phyloP scores from a whole-genome alignment of 2,888 invertebrate genomes.

The Lasioglossum vierecki region DNA sequence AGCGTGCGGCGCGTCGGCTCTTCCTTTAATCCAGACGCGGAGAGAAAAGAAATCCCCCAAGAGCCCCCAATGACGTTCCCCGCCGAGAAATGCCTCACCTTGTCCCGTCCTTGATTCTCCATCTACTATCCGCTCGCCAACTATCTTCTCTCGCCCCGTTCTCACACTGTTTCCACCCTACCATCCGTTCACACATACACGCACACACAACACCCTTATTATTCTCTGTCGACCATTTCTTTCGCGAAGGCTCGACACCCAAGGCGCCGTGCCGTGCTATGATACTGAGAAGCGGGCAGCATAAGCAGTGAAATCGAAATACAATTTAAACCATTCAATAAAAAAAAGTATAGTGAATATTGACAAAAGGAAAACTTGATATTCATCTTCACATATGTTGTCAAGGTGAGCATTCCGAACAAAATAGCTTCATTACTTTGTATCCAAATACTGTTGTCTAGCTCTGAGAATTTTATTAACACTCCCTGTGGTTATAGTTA shows the following conservation, averaged over 20 bases:
- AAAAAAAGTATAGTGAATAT: no score
- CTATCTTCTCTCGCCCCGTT: conserved; percentile 21
- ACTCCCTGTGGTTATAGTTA: no score
- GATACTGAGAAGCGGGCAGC: no score
- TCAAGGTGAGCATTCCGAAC: no score
- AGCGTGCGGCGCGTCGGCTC: conserved; percentile 18
- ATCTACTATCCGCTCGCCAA: conserved; percentile 40
- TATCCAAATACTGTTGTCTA: no score
- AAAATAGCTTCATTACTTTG: no score
- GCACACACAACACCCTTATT: neutral
- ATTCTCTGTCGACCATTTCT: neutral
- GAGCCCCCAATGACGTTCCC: conserved; percentile 53
- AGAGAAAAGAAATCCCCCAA: conserved; percentile 47
- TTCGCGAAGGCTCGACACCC: neutral
- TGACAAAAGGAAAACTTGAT: no score
- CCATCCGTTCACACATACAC: neutral
- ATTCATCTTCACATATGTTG: no score
- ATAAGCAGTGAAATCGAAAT: no score
- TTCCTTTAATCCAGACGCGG: conserved; percentile 64
- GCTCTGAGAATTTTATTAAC: no score
- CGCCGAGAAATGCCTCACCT: conserved; percentile 60
- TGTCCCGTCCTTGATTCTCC: conserved; percentile 52
- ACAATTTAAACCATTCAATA: no score
- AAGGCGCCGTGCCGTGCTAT: no score
- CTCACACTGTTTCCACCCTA: neutral